Conservation (phyloP, 2,888 invertebrate species). For the Conomelus anceps region DNA sequence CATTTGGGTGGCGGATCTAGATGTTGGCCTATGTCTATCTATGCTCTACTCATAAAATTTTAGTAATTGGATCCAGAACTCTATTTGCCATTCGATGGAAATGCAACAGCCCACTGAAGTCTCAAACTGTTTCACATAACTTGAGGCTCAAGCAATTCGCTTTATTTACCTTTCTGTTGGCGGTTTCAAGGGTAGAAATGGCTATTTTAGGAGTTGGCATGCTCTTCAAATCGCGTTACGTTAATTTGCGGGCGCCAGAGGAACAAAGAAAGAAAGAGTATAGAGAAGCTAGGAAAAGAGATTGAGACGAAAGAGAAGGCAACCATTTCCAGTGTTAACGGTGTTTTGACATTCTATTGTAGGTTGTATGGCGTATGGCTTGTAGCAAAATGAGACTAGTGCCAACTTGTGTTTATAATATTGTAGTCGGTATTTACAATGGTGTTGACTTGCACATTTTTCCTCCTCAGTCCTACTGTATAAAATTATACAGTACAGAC, state of each 20-base stretch:
- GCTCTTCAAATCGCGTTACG: neutral
- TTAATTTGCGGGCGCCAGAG: neutral
- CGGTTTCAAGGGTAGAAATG: neutral
- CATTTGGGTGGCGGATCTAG: too few species aligned
- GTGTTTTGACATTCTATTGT: neutral
- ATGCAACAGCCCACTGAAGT: neutral
- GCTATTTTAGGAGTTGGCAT: neutral
- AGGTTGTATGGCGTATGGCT: neutral
- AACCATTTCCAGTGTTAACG: neutral
- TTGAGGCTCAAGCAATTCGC: neutral
- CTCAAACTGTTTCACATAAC: neutral
- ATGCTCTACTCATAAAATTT: neutral
- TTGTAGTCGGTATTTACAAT: neutral
- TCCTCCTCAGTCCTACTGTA: neutral
- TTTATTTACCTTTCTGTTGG: neutral
- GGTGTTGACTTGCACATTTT: neutral
- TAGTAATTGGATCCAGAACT: too few species aligned
- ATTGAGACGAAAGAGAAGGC: neutral
- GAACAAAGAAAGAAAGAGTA: neutral
- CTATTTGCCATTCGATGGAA: too few species aligned
- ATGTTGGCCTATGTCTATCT: too few species aligned
- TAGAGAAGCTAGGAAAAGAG: neutral
- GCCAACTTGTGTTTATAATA: neutral
- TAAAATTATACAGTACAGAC: too few species aligned
- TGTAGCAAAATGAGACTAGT: too few species aligned